Evolutionary conservation across 2,888 invertebrate species (phyloP).

Genomic region (Drosophila pseudotalamancana): DNA sequence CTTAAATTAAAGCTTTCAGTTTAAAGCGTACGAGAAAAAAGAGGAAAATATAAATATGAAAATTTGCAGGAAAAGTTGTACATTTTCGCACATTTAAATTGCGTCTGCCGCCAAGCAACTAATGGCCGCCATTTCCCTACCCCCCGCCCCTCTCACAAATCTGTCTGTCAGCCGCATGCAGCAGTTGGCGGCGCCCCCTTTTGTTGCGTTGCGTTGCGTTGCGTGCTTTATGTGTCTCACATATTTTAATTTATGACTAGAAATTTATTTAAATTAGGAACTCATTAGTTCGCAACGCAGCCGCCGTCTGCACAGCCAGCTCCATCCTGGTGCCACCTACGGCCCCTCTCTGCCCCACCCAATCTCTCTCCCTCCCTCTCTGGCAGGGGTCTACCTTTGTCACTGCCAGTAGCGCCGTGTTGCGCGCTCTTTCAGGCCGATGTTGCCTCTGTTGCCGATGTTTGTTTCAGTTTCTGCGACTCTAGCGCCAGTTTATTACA

Average conservation of each 20-base stretch:
- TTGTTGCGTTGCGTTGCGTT: constrained; percentile 15
- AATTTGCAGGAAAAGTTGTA: constrained; percentile 19
- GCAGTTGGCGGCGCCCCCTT: constrained; percentile 21
- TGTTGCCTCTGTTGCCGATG: no score
- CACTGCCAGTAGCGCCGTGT: constrained; percentile 21
- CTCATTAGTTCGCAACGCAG: constrained; percentile 76
- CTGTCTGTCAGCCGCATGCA: constrained; percentile 25
- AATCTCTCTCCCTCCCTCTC: no score
- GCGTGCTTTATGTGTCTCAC: constrained; percentile 65
- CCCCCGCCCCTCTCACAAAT: background rate
- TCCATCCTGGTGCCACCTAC: constrained; percentile 1
- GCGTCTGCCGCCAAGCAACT: constrained; percentile 17
- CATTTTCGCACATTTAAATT: constrained; percentile 41
- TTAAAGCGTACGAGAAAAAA: background rate
- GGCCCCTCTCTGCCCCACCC: background rate
- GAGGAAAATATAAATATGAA: constrained; percentile 3
- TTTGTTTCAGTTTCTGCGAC: constrained; percentile 54
- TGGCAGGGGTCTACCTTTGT: constrained; percentile 46
- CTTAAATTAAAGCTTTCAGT: no score
- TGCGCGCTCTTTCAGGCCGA: background rate
- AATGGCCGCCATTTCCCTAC: constrained; percentile 8
- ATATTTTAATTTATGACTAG: constrained; percentile 76
- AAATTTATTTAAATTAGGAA: constrained; percentile 80
- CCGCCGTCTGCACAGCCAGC: constrained; percentile 25
- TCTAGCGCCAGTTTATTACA: constrained; percentile 64